Base-by-base conservation (phyloP, 2,797 vertebrate species). In the Poeciliopsis turneri region DNA sequence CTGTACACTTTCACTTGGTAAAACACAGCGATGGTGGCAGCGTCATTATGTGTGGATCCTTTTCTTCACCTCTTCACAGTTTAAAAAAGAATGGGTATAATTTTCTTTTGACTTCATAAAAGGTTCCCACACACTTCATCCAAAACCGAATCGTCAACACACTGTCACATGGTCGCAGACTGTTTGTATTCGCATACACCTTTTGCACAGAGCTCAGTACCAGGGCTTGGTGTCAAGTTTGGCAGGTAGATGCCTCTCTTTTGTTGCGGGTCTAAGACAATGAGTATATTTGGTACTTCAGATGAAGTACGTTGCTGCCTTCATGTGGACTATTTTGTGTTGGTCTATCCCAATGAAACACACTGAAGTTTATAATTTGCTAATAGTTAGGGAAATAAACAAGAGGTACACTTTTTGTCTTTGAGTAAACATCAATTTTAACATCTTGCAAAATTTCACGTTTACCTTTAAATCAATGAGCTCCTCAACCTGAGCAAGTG, bases 371-470 rank as follows among this genome's bases (percentile, higher is more conserved):
- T 61, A 16, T 61, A 15, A 59, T 30, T 59, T 59, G 9, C 53
- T 28, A 57, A 15, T 23, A 39, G 30, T 36, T 36, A 20, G 16
- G 15, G n/a, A 64, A 13, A 36, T 36, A 36, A 64, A 7, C 2
- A 64, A 28, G 18, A 36, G 33, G 18, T 23, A 39, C 20, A 36
- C 61, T 20, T 39, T 39, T 66, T 20, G 8, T 20, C 20, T 39
- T 10, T 5, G 20, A 39, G 20, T 23, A 23, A 41, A 25, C 36
- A 39, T 39, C 20, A 5, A 41, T 41, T 68, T 68, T 20, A 78
- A 86, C 81, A 86, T 80, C 45, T 46, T 76, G 76, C 53, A 71
- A 75, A 89, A 80, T 36, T 30, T 79, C 74, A 78, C 3, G 0
- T 83, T 75, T 80, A 74, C 39, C 43, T 33, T 72, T 74, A 59